Evolutionary conservation across 2,113 vertebrate species (phyloP).

Genomic region (Heterotilapia buettikoferi): DNA sequence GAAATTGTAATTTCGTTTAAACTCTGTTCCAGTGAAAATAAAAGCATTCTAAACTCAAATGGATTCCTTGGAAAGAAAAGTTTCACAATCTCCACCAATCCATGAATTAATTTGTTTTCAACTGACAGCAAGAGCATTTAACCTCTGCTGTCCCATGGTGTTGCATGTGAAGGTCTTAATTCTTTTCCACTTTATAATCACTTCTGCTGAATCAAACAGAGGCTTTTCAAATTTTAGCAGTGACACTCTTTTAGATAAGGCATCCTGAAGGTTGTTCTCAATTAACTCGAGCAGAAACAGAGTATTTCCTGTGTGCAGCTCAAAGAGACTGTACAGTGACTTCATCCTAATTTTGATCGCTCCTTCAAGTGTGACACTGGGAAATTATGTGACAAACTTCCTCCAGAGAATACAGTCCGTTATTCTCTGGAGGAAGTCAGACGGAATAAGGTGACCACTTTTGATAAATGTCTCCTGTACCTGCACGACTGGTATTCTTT

Average conservation of each 20-base stretch:
- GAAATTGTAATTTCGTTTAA: neutral
- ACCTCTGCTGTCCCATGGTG: neutral
- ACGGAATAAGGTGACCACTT: neutral
- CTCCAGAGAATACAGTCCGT: neutral
- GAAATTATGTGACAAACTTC: neutral
- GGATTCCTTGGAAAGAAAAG: neutral
- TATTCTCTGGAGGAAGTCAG: neutral
- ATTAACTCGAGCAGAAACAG: neutral
- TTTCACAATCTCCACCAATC: neutral
- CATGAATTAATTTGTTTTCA: neutral
- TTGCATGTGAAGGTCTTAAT: neutral
- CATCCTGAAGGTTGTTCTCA: neutral
- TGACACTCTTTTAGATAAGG: neutral
- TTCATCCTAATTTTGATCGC: neutral
- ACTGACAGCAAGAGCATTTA: neutral
- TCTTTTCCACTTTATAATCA: neutral
- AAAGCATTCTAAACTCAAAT: neutral
- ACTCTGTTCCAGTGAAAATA: neutral
- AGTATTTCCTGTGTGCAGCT: neutral
- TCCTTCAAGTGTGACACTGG: neutral
- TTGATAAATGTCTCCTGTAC: neutral
- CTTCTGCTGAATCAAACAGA: neutral
- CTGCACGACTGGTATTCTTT: neutral
- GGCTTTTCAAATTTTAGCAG: accelerated
- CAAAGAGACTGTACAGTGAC: neutral